Evolutionary conservation across 2,113 vertebrate genomes (phyloP).

Genomic region (Pluvianellus socialis): DNA sequence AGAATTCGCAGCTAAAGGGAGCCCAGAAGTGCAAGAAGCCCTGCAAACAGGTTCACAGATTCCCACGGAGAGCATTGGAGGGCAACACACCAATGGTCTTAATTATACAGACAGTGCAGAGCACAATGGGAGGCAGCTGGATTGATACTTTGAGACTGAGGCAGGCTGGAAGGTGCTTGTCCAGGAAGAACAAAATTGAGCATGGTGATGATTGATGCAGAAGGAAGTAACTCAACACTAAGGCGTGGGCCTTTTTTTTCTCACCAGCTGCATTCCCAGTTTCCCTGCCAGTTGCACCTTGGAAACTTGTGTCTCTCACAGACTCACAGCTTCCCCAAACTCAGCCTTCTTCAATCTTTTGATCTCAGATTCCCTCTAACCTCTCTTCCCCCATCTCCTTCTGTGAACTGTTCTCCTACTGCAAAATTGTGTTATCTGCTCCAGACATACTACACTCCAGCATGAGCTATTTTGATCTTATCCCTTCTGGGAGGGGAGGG

Average conservation of each 20-base stretch:
- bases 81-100: not conserved
- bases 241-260: not conserved
- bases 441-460: not conserved
- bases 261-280: not conserved
- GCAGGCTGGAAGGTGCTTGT: not conserved
- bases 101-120: not conserved
- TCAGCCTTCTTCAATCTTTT: not conserved
- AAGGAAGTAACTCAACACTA: not conserved
- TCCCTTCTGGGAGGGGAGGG: not conserved
- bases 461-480: not conserved
- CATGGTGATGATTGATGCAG: not conserved
- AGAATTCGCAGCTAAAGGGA: not conserved
- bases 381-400: not conserved
- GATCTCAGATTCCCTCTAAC: not conserved
- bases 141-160: not conserved
- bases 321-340: not conserved
- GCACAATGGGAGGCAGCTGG: accelerated
- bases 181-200: not conserved
- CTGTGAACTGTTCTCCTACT: not conserved
- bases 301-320: not conserved
- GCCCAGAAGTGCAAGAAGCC: not conserved
- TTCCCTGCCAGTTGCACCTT: not conserved
- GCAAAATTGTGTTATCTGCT: not conserved
- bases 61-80: not conserved
- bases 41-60: not conserved